Evolutionary conservation across 2,888 invertebrate species (phyloP).

Genomic region (Athalia cordata): DNA sequence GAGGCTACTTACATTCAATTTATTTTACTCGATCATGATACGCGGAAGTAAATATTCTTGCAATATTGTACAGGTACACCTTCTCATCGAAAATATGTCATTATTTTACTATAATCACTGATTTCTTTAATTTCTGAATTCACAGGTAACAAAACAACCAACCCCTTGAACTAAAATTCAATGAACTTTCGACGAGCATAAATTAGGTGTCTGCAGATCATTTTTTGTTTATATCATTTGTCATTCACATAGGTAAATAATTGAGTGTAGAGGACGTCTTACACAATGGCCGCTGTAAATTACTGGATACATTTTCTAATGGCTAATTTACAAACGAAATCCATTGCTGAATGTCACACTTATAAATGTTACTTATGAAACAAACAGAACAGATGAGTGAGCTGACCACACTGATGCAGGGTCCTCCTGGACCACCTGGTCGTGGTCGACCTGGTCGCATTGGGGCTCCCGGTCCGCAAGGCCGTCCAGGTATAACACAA

Average conservation of each 20-base stretch:
- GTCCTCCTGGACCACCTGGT: slow-evolving; percentile 82
- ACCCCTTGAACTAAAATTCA: neutral
- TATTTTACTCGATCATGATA: neutral
- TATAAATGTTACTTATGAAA: slow-evolving; percentile 45
- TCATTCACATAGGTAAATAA: no score
- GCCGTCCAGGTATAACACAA: slow-evolving; percentile 77
- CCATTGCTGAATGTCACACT: slow-evolving; percentile 13
- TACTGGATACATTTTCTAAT: neutral
- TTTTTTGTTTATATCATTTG: no score
- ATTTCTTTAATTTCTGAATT: neutral
- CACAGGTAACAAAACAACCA: neutral
- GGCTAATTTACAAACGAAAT: slow-evolving; percentile 12
- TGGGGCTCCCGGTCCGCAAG: slow-evolving; percentile 83
- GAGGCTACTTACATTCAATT: slow-evolving; percentile 53
- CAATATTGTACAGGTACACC: neutral
- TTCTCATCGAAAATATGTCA: no score
- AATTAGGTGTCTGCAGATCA: no score
- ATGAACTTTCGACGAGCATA: neutral
- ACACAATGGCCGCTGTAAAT: no score
- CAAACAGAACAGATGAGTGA: slow-evolving; percentile 84
- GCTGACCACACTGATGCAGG: slow-evolving; percentile 78
- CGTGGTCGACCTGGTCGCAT: slow-evolving; percentile 81
- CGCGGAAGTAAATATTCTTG: neutral
- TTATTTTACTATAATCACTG: neutral
- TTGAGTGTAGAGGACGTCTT: no score